Evolutionary conservation across 2,888 invertebrate species (phyloP), one percentile per base, ranked within the genome.

Genomic region (Lasioglossum malachurum): DNA sequence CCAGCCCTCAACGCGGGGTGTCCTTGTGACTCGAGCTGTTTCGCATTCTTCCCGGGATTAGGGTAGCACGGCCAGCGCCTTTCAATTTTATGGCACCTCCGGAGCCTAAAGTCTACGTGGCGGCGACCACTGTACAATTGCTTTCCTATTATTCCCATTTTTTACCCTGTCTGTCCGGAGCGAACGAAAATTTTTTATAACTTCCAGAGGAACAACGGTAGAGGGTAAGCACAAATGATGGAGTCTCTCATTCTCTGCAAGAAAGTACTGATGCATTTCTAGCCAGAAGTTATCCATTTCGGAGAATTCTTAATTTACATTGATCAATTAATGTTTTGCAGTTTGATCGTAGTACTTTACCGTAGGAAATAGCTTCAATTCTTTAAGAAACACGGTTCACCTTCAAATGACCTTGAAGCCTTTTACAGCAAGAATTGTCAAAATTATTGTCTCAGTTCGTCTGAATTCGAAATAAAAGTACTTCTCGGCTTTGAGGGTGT

Each of bases 1-100:
- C 87, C 87, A 83, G 78, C 89, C 82, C 87, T 87, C 91, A 74
- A 87, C 87, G 91, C 91, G 91, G 90, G 90, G 87, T 83, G 90
- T 88, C 93, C 86, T 88, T 89, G 88, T 89, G 83, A 87, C 83
- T 88, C 84, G 82, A 86, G 87, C 88, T 88, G 90, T 89, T 89
- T 89, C 88, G 88, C 88, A 88, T 91, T 90, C 84, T 89, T 90
- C 64, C 80, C 35, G 80, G 60, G 91, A 92, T 92, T 92, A 92
- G 89, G 91, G 86, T 83, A 81, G 85, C 84, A 76, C 86, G n/a
- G 77, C 69, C 78, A 74, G 84, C 84, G 84, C 88, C 88, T 86
- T 82, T 69, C 78, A 73, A 80, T 89, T 91, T 91, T 92, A 89
- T 86, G 89, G 86, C 85, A 44, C 77, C 75, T 80, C 82, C 86